A percentile compares a stretch with the other conserved stretches of the same genome.
These are phyloP conservation scores for western clawed frog (Xenopus tropicalis) DNA, from an alignment of 2,113 vertebrate genomes.

Conservation along the genomic window UCB_Xtro_10.0 CM004445.2:5230501-5231000, in stretches of 20 bases:
- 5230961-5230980: no score
- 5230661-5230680: no score
- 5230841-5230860: conserved; percentile 95
- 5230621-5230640: no score
- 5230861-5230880: conserved; percentile 97
- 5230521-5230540: conserved; percentile 98
- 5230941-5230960: conserved; percentile 5
- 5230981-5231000: no score
- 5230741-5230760: no score
- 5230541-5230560: conserved; percentile 99
- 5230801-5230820: conserved; percentile 87
- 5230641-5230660: no score
- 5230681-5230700: no score
- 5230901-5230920: conserved; percentile 97
- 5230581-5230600: conserved; percentile 67
- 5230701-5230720: no score
- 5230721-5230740: no score
- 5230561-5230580: conserved; percentile 98
- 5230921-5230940: conserved; percentile 84
- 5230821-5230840: conserved; percentile 94
- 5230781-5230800: conserved; percentile 90
- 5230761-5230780: conserved; percentile 94
- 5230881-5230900: conserved; percentile 89
- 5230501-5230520: conserved; percentile 99
- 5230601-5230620: no score